These are phyloP conservation scores for Pempheris klunzingeri DNA, from an alignment of 2,797 vertebrate species.

Conservation along the genomic window DNA sequence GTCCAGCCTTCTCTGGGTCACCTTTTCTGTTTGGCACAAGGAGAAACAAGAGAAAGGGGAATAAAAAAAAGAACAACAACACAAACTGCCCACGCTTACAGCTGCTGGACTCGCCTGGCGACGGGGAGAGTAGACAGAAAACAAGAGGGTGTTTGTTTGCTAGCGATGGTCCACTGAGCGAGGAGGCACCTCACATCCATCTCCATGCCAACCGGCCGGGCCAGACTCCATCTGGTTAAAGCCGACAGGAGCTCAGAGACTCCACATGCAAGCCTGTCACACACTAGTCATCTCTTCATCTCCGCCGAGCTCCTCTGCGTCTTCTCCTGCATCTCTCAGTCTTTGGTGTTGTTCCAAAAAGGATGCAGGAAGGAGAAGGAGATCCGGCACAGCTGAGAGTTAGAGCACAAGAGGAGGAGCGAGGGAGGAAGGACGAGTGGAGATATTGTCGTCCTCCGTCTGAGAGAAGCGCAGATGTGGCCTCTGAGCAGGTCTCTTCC, in stretches of 20 bases:
- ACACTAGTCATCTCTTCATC: conserved; percentile 54
- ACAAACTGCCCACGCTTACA: conserved; percentile 1
- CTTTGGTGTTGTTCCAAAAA: conserved; percentile 13
- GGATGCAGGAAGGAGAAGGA: conserved; percentile 24
- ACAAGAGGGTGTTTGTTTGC: conserved; percentile 56
- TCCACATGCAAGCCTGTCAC: conserved; percentile 23
- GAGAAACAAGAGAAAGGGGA: not conserved
- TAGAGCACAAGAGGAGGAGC: not conserved
- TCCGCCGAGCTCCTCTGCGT: not conserved
- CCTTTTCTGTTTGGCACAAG: conserved; percentile 10
- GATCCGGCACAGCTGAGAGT: conserved; percentile 18
- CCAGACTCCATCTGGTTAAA: conserved; percentile 49
- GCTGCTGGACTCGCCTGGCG: conserved; percentile 25
- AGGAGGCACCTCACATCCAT: conserved; percentile 56
- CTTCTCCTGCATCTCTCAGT: conserved; percentile 30
- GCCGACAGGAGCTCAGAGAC: conserved; percentile 28
- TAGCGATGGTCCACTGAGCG: conserved; percentile 50
- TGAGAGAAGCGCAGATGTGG: conserved; percentile 22
- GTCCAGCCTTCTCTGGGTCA: not conserved
- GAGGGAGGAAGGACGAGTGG: conserved; percentile 27
- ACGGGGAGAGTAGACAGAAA: conserved; percentile 6
- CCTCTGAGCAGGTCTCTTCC: conserved; percentile 22
- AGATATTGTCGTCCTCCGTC: conserved; percentile 9
- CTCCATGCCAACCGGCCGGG: conserved; percentile 58
- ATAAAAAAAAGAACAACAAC: not conserved